A percentile compares a stretch with the other conserved stretches of the same genome.
Evolutionary conservation across 2,797 vertebrate species (phyloP).

Genomic region (Pseudomugil gertrudae): DNA sequence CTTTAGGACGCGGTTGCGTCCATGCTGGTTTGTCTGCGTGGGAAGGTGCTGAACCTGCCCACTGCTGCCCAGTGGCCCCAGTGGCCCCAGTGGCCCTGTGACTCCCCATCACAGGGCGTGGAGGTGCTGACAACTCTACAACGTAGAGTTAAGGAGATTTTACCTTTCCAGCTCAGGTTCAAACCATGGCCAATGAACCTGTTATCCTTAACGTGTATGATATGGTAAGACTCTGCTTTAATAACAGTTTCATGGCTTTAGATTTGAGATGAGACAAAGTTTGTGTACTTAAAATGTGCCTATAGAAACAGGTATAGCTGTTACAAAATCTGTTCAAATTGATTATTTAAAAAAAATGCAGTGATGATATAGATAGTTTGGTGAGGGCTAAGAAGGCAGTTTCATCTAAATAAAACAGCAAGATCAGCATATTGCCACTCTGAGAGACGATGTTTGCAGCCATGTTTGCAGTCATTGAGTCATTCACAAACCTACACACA

Average conservation of each 20-base stretch:
- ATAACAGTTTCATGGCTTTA: neutral
- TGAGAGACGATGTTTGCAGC: too few species aligned
- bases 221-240: constrained; percentile 85
- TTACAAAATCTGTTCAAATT: too few species aligned
- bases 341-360: too few species aligned
- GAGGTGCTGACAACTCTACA: constrained; percentile 46
- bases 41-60: constrained; percentile 24
- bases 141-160: constrained; percentile 72
- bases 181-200: constrained; percentile 94
- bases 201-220: constrained; percentile 96
- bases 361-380: too few species aligned
- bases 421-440: neutral
- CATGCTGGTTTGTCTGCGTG: constrained; percentile 23
- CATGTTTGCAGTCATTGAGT: too few species aligned
- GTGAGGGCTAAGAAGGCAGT: neutral
- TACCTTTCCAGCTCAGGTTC: constrained; percentile 79
- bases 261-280: neutral
- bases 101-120: constrained; percentile 59
- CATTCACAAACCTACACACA: too few species aligned
- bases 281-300: too few species aligned
- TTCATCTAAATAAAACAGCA: neutral
- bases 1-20: constrained; percentile 21
- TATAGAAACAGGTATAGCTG: too few species aligned
- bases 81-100: constrained; percentile 47
- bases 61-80: constrained; percentile 27